These are phyloP conservation scores for Coptotermes formosanus DNA, from an alignment of 1,140 invertebrate species.

Conservation along the genomic window DNA sequence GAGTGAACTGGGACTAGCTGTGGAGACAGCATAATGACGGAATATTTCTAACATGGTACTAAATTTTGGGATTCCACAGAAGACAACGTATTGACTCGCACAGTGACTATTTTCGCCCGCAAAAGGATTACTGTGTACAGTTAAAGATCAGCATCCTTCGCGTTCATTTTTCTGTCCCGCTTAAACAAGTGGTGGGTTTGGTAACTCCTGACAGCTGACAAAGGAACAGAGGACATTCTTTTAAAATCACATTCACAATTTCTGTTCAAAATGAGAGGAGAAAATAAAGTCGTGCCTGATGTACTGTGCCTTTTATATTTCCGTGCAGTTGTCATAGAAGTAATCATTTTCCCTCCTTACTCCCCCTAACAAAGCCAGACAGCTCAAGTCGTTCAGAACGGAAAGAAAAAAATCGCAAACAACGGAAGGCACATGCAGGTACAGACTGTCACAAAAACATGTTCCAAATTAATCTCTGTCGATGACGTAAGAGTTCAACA, in stretches of 20 bases:
- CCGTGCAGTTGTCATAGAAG: constrained; percentile 10
- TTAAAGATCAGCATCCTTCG: no score
- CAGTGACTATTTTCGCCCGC: no score
- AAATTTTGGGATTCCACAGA: no score
- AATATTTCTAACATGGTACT: no score
- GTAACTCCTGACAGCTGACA: background rate
- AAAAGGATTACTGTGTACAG: no score
- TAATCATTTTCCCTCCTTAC: background rate
- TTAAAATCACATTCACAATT: constrained; percentile 5
- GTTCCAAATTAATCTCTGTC: background rate
- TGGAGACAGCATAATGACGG: no score
- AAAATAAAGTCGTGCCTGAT: background rate
- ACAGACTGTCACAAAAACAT: background rate
- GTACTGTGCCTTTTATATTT: background rate
- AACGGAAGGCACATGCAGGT: background rate
- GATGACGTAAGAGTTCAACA: background rate
- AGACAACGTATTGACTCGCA: no score
- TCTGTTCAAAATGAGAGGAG: background rate
- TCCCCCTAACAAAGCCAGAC: background rate
- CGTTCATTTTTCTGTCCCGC: no score
- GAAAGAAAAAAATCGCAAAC: background rate
- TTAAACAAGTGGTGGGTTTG: background rate
- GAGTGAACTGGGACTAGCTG: no score
- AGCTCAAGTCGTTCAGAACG: background rate
- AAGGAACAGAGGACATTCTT: background rate